These are phyloP conservation scores for Nomada ruficornis DNA, from an alignment of 2,888 invertebrate genomes.

Conservation along the genomic window DNA sequence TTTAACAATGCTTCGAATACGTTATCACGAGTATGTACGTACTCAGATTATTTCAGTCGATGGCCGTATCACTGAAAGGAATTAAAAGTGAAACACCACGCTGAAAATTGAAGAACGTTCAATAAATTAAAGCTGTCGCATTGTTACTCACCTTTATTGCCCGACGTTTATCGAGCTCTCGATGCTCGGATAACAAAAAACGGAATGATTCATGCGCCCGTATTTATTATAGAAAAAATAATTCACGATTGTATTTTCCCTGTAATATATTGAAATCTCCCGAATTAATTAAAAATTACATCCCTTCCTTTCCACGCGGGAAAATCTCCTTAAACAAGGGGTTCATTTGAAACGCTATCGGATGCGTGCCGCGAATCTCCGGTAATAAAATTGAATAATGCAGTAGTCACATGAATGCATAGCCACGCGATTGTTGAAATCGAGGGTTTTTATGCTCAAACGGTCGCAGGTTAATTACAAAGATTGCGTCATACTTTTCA, in stretches of 20 bases:
- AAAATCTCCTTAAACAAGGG: slow-evolving; percentile 1
- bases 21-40: too few species aligned
- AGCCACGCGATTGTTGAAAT: background rate
- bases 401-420: slow-evolving; percentile 2
- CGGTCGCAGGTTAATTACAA: slow-evolving; percentile 24
- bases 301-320: background rate
- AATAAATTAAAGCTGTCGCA: background rate
- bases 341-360: slow-evolving; percentile 33
- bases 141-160: background rate
- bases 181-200: background rate
- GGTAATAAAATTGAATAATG: slow-evolving; percentile 39
- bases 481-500: slow-evolving; percentile 25
- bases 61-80: background rate
- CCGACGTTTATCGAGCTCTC: background rate
- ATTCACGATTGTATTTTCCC: background rate
- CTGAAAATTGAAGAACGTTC: too few species aligned
- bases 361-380: background rate
- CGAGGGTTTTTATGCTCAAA: slow-evolving; percentile 9
- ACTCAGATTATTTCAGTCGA: background rate
- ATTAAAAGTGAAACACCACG: background rate
- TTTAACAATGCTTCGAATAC: background rate
- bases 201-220: too few species aligned
- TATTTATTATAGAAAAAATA: slow-evolving; percentile 5
- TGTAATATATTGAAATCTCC: too few species aligned
- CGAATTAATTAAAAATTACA: slow-evolving; percentile 4